Percentiles rank a stretch among this genome's conserved stretches.
Conservation (phyloP, 2,888 invertebrate species). For the Hypomecis atomaria region DNA sequence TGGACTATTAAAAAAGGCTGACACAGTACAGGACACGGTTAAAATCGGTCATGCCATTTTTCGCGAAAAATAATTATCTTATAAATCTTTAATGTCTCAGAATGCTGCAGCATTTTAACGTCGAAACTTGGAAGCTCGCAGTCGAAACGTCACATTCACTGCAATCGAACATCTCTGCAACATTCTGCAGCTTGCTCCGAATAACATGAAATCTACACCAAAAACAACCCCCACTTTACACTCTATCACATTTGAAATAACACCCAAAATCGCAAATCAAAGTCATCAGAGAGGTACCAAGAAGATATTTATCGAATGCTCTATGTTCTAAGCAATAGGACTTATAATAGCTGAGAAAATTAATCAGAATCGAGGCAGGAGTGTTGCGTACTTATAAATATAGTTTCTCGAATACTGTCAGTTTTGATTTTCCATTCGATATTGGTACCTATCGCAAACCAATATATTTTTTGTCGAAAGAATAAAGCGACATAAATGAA, state of each 20-base stretch:
- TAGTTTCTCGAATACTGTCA: conserved; percentile 33
- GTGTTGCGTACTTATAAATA: conserved; percentile 48
- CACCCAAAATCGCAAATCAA: background rate
- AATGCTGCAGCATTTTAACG: conserved; percentile 51
- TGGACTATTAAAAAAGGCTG: no score
- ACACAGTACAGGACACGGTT: no score
- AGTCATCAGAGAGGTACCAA: conserved; percentile 41
- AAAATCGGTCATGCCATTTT: no score
- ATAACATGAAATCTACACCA: conserved; percentile 50
- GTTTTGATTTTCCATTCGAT: conserved; percentile 37
- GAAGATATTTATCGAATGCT: conserved; percentile 47
- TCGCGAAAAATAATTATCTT: no score
- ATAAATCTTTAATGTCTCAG: background rate
- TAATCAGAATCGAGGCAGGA: background rate
- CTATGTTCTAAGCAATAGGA: background rate
- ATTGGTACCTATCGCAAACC: conserved; percentile 2
- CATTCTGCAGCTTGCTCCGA: conserved; percentile 59
- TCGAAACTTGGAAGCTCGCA: conserved; percentile 44
- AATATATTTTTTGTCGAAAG: background rate
- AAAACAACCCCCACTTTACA: conserved; percentile 13
- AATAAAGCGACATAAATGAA: no score
- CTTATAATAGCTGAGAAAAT: background rate
- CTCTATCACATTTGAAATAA: background rate
- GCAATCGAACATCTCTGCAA: conserved; percentile 63
- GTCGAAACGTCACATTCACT: conserved; percentile 56